Base-by-base conservation (phyloP, 2,113 vertebrate species). In the Sceloporus tristichus region DNA sequence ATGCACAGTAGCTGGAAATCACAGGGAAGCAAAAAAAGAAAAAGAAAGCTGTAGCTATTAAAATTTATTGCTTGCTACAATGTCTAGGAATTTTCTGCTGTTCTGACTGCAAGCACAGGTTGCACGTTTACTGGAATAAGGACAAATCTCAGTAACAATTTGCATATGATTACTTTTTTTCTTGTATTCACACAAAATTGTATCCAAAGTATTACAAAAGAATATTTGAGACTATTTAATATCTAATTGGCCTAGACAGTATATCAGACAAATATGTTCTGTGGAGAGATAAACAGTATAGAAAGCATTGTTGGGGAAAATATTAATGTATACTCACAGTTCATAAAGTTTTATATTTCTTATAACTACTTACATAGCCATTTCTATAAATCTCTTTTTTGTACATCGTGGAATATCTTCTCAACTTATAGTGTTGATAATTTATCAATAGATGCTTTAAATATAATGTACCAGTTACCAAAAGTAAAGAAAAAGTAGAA, bases 41-140 rank as follows among this genome's bases (percentile, higher is more conserved):
- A 5, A 48, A 48, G 6, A 48, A 48, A 48, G 38, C 62, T 78
- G n/a, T 16, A 53, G 40, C 56, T 53, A 86, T 86, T 68, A 79
- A 79, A 86, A 79, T 86, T 86, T 86, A 86, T 86, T 86, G 75
- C 62, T 75, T 86, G 40, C 21, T 66, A 79, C 40, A 79, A 25
- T 68, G 76, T 78, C 65, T 70, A 79, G 40, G 76, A 86, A 79
- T 79, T 79, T 40, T 86, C 42, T 19, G n/a, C 59, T 86, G 85
- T 86, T 86, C 85, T 79, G 40, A 79, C 85, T 79, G 79, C 59
- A 79, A 86, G 75, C 85, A 86, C 85, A 79, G 85, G 62, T 70
- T 86, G 85, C 85, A 86, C 85, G 85, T 86, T 86, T 78, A 70
- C 59, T 86, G 85, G 85, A 48, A 68, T 1, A 4, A 77, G 18